Percentiles rank a stretch among this genome's conserved stretches.
These are phyloP conservation scores for Oxygymnocypris stewartii DNA, from an alignment of 2,113 vertebrate species.

Conservation along the genomic window DNA sequence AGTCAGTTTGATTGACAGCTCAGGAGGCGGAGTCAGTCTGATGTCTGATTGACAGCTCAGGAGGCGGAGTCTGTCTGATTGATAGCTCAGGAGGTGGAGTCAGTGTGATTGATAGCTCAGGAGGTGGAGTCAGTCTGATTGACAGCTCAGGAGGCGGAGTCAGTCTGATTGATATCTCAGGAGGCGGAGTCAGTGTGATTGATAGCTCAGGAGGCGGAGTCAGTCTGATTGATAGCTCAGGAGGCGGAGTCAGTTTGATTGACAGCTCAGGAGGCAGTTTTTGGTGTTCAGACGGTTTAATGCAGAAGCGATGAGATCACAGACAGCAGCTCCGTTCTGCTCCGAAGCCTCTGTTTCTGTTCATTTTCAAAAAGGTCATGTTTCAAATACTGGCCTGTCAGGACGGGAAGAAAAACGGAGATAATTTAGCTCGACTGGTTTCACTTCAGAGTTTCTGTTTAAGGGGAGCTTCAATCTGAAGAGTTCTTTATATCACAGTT, in stretches of 20 bases:
- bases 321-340: background rate
- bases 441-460: background rate
- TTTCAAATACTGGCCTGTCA: slow-evolving; percentile 4
- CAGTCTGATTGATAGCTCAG: too few species aligned
- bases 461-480: background rate
- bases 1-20: too few species aligned
- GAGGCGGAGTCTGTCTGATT: slow-evolving; percentile 8
- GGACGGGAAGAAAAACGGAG: background rate
- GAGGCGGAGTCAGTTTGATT: slow-evolving; percentile 4
- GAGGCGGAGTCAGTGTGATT: background rate
- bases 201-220: too few species aligned
- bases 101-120: too few species aligned
- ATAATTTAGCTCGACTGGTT: background rate
- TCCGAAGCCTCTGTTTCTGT: background rate
- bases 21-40: too few species aligned
- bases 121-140: too few species aligned
- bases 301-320: background rate
- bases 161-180: too few species aligned
- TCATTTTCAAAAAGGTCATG: background rate
- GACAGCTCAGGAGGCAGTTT: background rate
- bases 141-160: too few species aligned
- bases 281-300: background rate
- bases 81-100: too few species aligned
- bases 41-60: too few species aligned
- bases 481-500: background rate